Conservation (phyloP, 2,888 invertebrate genomes). For the Drosophila mercatorum region DNA sequence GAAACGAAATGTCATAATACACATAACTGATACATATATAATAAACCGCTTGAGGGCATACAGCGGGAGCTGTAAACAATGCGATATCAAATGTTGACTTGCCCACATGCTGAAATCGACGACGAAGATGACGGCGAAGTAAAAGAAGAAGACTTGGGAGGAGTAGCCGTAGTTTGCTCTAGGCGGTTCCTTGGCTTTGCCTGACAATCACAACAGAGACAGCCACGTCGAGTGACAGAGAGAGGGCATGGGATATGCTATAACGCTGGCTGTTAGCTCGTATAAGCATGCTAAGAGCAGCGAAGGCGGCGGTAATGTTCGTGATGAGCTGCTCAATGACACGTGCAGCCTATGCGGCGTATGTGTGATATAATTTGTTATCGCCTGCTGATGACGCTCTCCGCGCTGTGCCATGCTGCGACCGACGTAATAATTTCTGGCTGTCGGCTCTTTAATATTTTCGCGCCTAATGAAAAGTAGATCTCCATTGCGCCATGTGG, state of each 20-base stretch:
- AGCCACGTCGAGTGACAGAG: not conserved
- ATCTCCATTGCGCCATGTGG: conserved; percentile 27
- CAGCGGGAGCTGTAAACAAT: conserved; percentile 56
- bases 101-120: conserved; percentile 44
- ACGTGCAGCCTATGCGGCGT: conserved; percentile 69
- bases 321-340: conserved; percentile 78
- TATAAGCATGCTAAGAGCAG: conserved; percentile 18
- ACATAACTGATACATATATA: conserved; percentile 75
- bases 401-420: conserved; percentile 8
- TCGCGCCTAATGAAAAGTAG: conserved; percentile 78
- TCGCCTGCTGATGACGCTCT: conserved; percentile 57
- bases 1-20: conserved; percentile 74
- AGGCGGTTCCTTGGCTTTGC: conserved; percentile 21
- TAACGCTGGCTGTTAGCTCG: conserved; percentile 22
- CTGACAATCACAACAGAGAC: conserved; percentile 50
- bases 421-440: conserved; percentile 59
- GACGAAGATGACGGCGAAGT: not conserved
- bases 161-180: conserved; percentile 23
- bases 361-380: conserved; percentile 78
- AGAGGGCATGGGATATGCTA: conserved; percentile 5
- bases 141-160: not conserved
- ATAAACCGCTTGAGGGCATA: conserved; percentile 70
- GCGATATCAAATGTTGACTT: conserved; percentile 71
- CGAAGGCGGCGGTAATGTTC: conserved; percentile 51
- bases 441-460: conserved; percentile 76